Evolutionary conservation across 2,113 vertebrate genomes (phyloP).

Genomic region (Ptilorrhoa leucosticta): DNA sequence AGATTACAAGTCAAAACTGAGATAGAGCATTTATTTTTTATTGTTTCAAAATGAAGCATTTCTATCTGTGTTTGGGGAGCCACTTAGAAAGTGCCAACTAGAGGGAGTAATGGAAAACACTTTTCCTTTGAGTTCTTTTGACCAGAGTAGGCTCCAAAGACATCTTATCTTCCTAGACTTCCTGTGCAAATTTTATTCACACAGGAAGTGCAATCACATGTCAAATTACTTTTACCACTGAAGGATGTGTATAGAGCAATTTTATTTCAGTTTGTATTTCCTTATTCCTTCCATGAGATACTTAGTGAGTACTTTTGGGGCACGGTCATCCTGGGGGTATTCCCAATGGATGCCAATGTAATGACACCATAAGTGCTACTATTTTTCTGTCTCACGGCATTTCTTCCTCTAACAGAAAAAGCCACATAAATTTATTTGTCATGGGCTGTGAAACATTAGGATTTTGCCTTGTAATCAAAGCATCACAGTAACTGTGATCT

Average conservation of each 20-base stretch:
- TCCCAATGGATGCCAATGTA: not conserved
- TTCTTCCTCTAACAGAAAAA: not conserved
- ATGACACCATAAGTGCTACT: not conserved
- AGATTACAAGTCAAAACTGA: not conserved
- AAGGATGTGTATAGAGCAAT: not conserved
- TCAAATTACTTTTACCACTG: not conserved
- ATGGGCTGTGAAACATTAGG: not conserved
- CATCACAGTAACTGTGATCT: not conserved
- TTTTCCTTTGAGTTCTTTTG: not conserved
- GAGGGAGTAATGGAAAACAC: not conserved
- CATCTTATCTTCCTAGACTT: not conserved
- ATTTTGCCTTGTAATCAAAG: not conserved
- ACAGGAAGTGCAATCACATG: not conserved
- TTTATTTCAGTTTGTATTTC: not conserved
- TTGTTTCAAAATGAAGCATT: not conserved
- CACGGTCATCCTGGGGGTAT: not conserved
- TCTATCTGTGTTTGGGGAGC: not conserved
- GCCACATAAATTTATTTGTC: not conserved
- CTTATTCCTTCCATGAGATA: not conserved
- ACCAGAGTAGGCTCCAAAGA: not conserved
- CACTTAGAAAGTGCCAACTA: not conserved
- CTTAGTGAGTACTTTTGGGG: not conserved
- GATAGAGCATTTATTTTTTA: not conserved
- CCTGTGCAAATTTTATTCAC: not conserved
- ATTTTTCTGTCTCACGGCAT: not conserved